phyloP scores from a whole-genome alignment of 2,797 vertebrate genomes.

The Xenopus petersii region DNA sequence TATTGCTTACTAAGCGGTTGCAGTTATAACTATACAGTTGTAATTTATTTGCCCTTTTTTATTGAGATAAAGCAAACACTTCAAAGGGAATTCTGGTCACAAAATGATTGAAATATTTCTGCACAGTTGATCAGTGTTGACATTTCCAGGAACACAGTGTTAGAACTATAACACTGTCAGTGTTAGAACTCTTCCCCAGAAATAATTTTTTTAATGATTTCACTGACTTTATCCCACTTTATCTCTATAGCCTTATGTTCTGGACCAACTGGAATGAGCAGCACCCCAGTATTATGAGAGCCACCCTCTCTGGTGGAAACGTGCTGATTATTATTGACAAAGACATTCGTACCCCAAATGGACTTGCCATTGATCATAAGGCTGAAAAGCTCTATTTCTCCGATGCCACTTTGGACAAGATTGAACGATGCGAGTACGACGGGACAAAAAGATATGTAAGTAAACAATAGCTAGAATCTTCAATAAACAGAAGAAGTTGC shows the following conservation, averaged over 20 bases:
- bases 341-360: slow-evolving; percentile 92
- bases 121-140: no score
- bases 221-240: not conserved
- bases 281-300: slow-evolving; percentile 94
- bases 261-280: slow-evolving; percentile 99
- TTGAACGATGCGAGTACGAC: slow-evolving; percentile 94
- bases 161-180: no score
- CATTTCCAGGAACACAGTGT: no score
- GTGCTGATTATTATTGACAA: slow-evolving; percentile 89
- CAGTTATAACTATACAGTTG: no score
- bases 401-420: slow-evolving; percentile 93
- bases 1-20: no score
- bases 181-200: no score
- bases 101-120: no score
- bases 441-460: slow-evolving; percentile 89
- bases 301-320: slow-evolving; percentile 86
- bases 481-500: no score
- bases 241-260: slow-evolving; percentile 83
- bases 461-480: slow-evolving; percentile 11
- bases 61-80: no score
- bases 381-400: slow-evolving; percentile 97
- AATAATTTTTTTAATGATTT: not conserved
- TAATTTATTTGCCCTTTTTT: no score
- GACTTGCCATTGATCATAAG: slow-evolving; percentile 91
- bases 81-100: no score